Conservation (phyloP, 2,797 vertebrate genomes). For the Choloepus didactylus region DNA sequence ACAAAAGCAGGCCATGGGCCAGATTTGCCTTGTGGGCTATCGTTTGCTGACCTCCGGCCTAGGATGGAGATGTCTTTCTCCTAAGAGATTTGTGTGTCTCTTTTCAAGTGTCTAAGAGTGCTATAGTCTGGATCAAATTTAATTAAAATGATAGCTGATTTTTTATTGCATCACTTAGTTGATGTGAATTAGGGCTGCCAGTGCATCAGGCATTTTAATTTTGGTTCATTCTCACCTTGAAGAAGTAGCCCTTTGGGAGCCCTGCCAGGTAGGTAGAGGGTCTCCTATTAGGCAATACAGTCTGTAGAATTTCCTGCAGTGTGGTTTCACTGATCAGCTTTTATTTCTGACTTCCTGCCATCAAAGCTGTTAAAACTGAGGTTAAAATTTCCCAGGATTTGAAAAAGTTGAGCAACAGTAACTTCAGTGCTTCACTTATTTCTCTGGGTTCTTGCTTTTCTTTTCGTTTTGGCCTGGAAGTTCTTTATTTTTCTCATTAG, state of each 20-base stretch:
- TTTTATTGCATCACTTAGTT: not conserved
- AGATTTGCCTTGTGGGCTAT: not conserved
- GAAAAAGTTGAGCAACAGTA: not conserved
- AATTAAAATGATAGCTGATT: not conserved
- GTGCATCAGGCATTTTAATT: not conserved
- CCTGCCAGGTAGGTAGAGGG: not conserved
- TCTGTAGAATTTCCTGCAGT: too few relatives aligned
- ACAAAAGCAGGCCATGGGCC: not conserved
- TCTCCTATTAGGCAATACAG: not conserved
- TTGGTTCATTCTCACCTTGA: not conserved
- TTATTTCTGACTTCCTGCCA: not conserved
- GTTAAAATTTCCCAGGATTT: not conserved
- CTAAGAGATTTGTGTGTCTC: not conserved
- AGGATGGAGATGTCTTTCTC: not conserved
- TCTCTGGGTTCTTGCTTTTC: not conserved
- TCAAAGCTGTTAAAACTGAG: not conserved
- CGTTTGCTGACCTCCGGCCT: not conserved
- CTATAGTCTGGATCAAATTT: not conserved
- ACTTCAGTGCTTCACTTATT: not conserved
- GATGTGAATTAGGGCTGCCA: not conserved
- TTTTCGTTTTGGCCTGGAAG: not conserved
- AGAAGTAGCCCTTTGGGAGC: not conserved
- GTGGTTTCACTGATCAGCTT: not conserved
- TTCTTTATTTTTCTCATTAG: conserved; percentile 3
- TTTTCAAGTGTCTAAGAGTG: not conserved